phyloP scores from a whole-genome alignment of 2,888 invertebrate species.

The Trissolcus brochymenae region DNA sequence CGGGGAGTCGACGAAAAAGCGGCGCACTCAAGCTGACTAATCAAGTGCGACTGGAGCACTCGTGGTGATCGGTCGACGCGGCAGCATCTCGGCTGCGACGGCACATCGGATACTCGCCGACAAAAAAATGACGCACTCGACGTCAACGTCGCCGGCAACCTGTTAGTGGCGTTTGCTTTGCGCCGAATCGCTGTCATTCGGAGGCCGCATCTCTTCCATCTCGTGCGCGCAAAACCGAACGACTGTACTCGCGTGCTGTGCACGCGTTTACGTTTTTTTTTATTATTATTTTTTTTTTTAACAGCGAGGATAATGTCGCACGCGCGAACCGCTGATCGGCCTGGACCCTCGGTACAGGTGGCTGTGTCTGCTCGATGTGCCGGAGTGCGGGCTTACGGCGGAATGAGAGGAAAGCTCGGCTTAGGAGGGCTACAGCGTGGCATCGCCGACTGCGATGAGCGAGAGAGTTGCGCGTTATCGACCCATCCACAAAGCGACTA shows the following conservation, averaged over 20 bases:
- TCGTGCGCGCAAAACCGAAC: constrained; percentile 1
- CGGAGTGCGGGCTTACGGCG: constrained; percentile 71
- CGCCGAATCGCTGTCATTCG: constrained; percentile 56
- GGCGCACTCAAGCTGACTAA: too few relatives aligned
- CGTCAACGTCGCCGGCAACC: constrained; percentile 55
- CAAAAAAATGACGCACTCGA: constrained; percentile 33
- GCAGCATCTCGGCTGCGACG: constrained; percentile 19
- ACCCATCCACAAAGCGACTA: constrained; percentile 67
- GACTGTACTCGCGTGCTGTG: not conserved
- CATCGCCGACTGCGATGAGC: constrained; percentile 70
- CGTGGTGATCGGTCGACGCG: not conserved
- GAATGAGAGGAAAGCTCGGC: constrained; percentile 72
- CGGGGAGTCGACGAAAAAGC: too few relatives aligned
- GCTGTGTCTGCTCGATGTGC: constrained; percentile 67
- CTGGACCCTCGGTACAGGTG: constrained; percentile 62
- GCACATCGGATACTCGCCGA: constrained; percentile 24
- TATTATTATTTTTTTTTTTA: too few relatives aligned
- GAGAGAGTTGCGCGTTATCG: constrained; percentile 74
- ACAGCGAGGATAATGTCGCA: constrained; percentile 2
- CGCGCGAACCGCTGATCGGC: constrained; percentile 55
- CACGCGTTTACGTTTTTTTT: not conserved
- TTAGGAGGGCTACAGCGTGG: constrained; percentile 68
- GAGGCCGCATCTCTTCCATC: constrained; percentile 26
- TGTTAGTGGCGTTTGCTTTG: constrained; percentile 57
- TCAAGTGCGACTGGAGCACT: too few relatives aligned